phyloP scores from a whole-genome alignment of 2,888 invertebrate genomes.

The Drosophila demipolita region DNA sequence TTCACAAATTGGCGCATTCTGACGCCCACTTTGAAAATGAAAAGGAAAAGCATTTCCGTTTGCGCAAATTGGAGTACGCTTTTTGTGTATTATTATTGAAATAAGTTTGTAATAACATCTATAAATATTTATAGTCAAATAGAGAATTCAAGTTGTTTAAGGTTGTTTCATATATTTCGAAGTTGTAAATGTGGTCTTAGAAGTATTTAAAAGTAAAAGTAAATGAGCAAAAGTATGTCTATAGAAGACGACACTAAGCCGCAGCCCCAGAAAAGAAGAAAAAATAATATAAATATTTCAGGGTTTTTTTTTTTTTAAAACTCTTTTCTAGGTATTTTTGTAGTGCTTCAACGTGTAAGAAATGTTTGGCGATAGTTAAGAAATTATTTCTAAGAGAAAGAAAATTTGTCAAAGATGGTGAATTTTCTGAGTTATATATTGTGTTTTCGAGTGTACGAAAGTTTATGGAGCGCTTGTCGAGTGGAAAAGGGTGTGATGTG shows the following conservation, averaged over 20 bases:
- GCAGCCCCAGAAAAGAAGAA: not conserved
- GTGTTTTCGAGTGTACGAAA: slow-evolving; percentile 1
- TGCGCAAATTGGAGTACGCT: not conserved
- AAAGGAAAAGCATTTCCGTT: not conserved
- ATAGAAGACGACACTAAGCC: too few relatives aligned
- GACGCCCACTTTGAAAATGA: not conserved
- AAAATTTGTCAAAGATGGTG: not conserved
- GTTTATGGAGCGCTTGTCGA: slow-evolving; percentile 28
- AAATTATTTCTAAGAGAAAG: not conserved
- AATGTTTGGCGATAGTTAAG: not conserved
- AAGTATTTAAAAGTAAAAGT: too few relatives aligned
- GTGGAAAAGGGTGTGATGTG: slow-evolving; percentile 1
- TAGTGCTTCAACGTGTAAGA: not conserved
- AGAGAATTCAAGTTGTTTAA: too few relatives aligned
- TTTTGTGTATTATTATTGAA: not conserved
- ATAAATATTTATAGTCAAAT: too few relatives aligned
- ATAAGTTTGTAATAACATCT: not conserved
- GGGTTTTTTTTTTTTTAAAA: not conserved
- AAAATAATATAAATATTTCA: not conserved
- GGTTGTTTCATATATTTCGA: too few relatives aligned
- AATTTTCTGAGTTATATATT: not conserved
- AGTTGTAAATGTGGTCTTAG: too few relatives aligned
- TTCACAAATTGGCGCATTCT: not conserved
- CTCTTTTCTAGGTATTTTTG: not conserved
- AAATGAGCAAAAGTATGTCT: too few relatives aligned